Conservation (phyloP, 2,113 vertebrate species). For the Capreolus pygargus region DNA sequence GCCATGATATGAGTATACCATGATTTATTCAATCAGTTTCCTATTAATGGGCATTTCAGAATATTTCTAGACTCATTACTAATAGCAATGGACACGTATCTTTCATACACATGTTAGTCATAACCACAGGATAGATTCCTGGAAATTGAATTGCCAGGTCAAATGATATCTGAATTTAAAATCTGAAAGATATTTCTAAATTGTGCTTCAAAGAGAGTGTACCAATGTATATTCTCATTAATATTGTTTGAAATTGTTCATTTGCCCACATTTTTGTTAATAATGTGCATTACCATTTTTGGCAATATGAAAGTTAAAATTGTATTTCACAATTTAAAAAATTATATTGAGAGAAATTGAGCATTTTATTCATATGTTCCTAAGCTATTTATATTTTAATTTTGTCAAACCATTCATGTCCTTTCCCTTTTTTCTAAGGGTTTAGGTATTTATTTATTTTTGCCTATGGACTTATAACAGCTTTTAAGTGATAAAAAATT, state of each 20-base stretch:
- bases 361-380: neutral
- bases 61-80: neutral
- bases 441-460: neutral
- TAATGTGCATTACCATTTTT: neutral
- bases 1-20: neutral
- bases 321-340: neutral
- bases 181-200: neutral
- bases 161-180: neutral
- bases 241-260: neutral
- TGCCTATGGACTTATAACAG: neutral
- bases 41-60: neutral
- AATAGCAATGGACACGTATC: neutral
- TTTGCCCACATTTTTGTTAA: neutral
- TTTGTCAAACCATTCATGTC: neutral
- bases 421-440: neutral
- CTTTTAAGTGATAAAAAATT: neutral
- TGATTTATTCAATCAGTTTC: neutral
- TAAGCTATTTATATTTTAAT: neutral
- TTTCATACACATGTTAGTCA: neutral
- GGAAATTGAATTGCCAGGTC: neutral
- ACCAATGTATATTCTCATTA: neutral
- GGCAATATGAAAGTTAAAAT: neutral
- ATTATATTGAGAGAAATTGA: neutral
- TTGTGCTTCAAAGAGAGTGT: neutral
- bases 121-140: neutral